Conservation (phyloP, 2,113 vertebrate species). For the Pelobates fuscus region DNA sequence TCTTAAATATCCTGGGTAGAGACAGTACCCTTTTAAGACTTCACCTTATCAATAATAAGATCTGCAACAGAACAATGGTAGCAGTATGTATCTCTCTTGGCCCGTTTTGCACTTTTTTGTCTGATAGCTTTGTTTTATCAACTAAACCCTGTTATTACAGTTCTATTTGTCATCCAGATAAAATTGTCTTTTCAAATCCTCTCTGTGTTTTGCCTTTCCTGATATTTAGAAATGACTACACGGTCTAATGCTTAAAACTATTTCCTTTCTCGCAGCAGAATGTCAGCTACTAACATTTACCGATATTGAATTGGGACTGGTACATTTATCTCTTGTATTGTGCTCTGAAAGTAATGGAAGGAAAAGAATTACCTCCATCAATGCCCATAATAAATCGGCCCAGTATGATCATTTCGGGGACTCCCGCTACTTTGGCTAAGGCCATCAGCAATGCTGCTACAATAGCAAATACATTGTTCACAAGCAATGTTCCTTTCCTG, state of each 20-base stretch:
- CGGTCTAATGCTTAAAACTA: background rate
- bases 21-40: no score
- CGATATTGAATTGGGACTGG: background rate
- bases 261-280: background rate
- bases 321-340: background rate
- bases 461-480: constrained; percentile 85
- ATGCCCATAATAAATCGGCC: constrained; percentile 87
- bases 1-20: no score
- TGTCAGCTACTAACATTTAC: background rate
- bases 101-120: no score
- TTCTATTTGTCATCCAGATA: background rate
- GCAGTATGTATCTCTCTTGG: no score
- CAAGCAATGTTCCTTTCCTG: constrained; percentile 82
- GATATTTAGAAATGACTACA: background rate
- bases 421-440: constrained; percentile 70
- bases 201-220: background rate
- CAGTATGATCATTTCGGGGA: constrained; percentile 90
- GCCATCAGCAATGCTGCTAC: constrained; percentile 79
- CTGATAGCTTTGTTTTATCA: background rate
- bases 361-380: constrained; percentile 78
- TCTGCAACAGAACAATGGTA: no score
- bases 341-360: background rate
- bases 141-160: background rate
- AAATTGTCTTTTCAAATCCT: background rate
- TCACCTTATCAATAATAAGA: background rate